Evolutionary conservation across 2,888 invertebrate species (phyloP), one percentile per base, ranked within the genome.

Genomic region (Odontocerum albicorne): DNA sequence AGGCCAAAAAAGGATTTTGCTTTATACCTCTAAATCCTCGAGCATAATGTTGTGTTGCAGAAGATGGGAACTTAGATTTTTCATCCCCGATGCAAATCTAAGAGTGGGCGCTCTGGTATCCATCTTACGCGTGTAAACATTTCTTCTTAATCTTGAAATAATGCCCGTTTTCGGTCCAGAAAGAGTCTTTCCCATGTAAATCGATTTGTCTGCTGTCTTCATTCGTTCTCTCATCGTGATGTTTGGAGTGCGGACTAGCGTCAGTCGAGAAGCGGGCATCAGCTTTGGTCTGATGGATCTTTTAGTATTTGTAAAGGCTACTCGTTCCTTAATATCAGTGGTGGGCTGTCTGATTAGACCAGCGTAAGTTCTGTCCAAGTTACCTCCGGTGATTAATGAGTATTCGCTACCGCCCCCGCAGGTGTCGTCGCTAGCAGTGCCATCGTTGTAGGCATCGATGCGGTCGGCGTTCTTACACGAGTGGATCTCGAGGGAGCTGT

Each of bases 351-450:
- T 77, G 16, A 77, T 75, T 10, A 77, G 72, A 12, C 70, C 74
- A 2, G 66, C 66, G 16, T 63, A 49, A 49, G 65, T 64, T 6
- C 69, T 63, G 1, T 66, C 64, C 1, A 68, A 67, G 6, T 66
- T 66, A 51, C 71, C n/a, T 17, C 80, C 79, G 2, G 85, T 82
- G 27, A 88, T 70, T 0, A 88, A 88, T 0, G 89, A 88, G 68
- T 88, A 90, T 66, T 90, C 90, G 63, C 90, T 90, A 42, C 90
- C 90, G 62, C 83, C 84, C 64, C 86, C 86, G 66, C 85, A 85
- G 45, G 83, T 83, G 35, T 78, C 75, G 61, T 80, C 80, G 1
- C 77, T 77, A 7, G 56, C 36, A 15, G 20, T 32, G 12, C 54
- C 53, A 69, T 64, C 4, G 68, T 70, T 3, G 73, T 73, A 62